Evolutionary conservation across 2,797 vertebrate genomes (phyloP).

Genomic region (Distichodus sexfasciatus): DNA sequence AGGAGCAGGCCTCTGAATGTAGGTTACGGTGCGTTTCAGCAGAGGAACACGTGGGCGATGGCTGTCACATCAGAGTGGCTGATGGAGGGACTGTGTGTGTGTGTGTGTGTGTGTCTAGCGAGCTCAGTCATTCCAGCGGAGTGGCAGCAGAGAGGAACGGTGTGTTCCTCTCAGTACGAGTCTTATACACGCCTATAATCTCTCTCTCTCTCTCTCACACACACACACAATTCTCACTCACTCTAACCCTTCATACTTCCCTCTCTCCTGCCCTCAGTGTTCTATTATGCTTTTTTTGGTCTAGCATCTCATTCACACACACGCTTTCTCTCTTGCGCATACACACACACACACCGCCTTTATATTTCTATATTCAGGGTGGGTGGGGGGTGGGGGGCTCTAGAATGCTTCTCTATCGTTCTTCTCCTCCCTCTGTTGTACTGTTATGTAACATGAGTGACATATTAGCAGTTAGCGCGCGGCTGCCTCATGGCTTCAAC

Average conservation of each 20-base stretch:
- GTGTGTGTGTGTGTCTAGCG: conserved; percentile 2
- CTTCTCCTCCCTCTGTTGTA: not conserved
- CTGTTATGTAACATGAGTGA: conserved; percentile 33
- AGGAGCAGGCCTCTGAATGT: too few species aligned
- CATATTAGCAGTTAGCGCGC: conserved; percentile 13
- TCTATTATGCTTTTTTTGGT: too few species aligned
- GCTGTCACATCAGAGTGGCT: conserved; percentile 2
- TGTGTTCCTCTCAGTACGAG: not conserved
- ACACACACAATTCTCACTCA: not conserved
- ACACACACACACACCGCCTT: conserved; percentile 12
- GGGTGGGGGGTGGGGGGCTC: too few species aligned
- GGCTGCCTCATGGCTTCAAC: too few species aligned
- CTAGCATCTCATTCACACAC: too few species aligned
- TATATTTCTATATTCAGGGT: conserved; percentile 35
- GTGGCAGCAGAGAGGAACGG: not conserved
- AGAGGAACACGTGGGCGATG: not conserved
- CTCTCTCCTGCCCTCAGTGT: too few species aligned
- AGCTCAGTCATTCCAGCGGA: conserved; percentile 23
- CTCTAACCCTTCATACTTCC: not conserved
- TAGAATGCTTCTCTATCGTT: conserved; percentile 4
- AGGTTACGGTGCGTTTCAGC: not conserved
- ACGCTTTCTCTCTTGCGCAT: not conserved
- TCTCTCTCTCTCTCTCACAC: not conserved
- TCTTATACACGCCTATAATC: not conserved
- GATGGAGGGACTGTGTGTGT: not conserved